These are phyloP conservation scores for Drosophila kambysellisi DNA, from an alignment of 2,888 invertebrate species.

Conservation along the genomic window DNA sequence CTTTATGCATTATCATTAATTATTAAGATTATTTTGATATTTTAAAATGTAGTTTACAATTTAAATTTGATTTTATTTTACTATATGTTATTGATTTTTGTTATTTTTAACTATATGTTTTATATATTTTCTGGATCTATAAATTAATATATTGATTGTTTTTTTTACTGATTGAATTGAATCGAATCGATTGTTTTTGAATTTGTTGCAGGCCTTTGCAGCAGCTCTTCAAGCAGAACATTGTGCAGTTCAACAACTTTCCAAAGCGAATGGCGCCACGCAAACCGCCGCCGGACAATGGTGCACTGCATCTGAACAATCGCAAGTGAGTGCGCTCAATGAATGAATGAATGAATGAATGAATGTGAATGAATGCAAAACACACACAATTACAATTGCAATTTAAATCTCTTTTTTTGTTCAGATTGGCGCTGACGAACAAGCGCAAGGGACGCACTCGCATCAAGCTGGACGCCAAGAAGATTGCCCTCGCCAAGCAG, in stretches of 20 bases:
- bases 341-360: neutral
- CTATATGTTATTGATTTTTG: too few species aligned
- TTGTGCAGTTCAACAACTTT: slow-evolving; percentile 84
- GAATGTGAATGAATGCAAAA: too few species aligned
- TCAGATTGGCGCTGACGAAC: slow-evolving; percentile 68
- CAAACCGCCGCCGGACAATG: slow-evolving; percentile 74
- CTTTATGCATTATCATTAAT: neutral
- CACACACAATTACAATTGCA: neutral
- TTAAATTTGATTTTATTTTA: neutral
- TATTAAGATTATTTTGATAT: too few species aligned
- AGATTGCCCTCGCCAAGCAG: slow-evolving; percentile 84
- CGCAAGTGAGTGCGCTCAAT: slow-evolving; percentile 74
- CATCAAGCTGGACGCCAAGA: slow-evolving; percentile 83
- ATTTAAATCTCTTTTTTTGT: too few species aligned
- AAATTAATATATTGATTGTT: too few species aligned
- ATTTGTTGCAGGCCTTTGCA: slow-evolving; percentile 80
- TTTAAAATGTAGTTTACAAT: too few species aligned
- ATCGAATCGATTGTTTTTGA: neutral
- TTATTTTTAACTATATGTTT: too few species aligned
- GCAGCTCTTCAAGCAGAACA: slow-evolving; percentile 84
- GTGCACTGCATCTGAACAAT: slow-evolving; percentile 79
- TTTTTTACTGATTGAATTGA: neutral
- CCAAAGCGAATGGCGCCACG: slow-evolving; percentile 75
- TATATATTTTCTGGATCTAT: too few species aligned
- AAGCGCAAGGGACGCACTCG: slow-evolving; percentile 84